phyloP scores from a whole-genome alignment of 2,797 vertebrate genomes.

The Centropyge bicolor region DNA sequence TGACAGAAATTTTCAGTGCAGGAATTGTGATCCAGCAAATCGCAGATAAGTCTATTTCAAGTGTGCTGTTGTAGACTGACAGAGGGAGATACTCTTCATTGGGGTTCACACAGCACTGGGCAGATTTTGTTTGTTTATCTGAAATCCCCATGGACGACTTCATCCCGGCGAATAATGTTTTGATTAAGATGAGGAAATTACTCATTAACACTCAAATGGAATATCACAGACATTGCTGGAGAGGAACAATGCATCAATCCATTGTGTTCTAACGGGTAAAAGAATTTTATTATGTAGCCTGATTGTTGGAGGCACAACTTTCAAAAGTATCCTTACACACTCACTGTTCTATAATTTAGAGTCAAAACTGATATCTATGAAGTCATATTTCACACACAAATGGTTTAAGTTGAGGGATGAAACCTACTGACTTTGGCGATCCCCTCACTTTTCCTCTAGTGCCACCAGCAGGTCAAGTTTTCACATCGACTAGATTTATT shows the following conservation, averaged over 20 bases:
- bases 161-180: background rate
- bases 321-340: constrained; percentile 5
- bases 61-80: constrained; percentile 43
- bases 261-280: constrained; percentile 22
- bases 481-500: background rate
- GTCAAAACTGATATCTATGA: constrained; percentile 14
- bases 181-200: background rate
- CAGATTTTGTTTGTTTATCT: constrained; percentile 9
- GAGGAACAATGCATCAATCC: constrained; percentile 11
- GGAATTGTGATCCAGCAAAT: constrained; percentile 67
- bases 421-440: background rate
- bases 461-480: background rate
- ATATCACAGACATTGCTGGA: constrained; percentile 5
- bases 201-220: constrained; percentile 7
- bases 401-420: background rate
- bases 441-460: background rate
- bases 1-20: constrained; percentile 57
- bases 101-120: constrained; percentile 19
- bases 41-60: constrained; percentile 55
- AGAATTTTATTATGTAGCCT: constrained; percentile 27
- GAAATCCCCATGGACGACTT: constrained; percentile 14
- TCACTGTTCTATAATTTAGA: constrained; percentile 28
- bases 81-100: constrained; percentile 16
- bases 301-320: constrained; percentile 26
- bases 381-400: constrained; percentile 24